Conservation (phyloP, 2,888 invertebrate species). For the Diarsia rubi region DNA sequence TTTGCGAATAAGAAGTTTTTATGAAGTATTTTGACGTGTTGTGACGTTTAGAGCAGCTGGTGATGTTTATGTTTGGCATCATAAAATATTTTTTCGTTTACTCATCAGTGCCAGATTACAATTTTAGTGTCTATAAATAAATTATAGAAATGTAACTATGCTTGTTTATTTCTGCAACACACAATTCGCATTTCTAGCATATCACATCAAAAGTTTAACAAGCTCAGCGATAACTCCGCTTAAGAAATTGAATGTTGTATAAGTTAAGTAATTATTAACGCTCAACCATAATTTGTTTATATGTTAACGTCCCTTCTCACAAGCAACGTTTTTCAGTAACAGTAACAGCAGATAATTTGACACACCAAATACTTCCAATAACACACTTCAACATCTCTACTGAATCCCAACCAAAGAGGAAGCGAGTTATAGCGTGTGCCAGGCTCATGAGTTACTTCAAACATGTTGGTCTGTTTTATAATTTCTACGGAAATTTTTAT, state of each 20-base stretch:
- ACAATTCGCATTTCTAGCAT: neutral
- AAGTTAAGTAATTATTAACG: neutral
- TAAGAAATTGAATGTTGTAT: neutral
- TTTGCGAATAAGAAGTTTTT: constrained; percentile 29
- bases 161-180: neutral
- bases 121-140: constrained; percentile 22
- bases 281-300: neutral
- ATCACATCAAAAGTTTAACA: neutral
- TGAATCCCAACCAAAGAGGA: constrained; percentile 78
- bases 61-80: constrained; percentile 42
- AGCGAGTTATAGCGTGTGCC: constrained; percentile 84
- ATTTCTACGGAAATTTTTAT: constrained; percentile 79
- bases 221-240: no score
- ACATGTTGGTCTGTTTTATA: constrained; percentile 85
- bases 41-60: constrained; percentile 34
- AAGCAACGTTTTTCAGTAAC: neutral
- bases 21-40: constrained; percentile 29
- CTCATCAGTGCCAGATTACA: constrained; percentile 42
- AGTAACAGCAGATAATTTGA: neutral
- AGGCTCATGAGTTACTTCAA: constrained; percentile 84
- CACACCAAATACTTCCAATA: constrained; percentile 39
- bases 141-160: neutral
- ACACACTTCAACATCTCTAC: constrained; percentile 69
- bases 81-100: constrained; percentile 33
- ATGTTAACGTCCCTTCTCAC: neutral